These are phyloP conservation scores for Lasiurus borealis DNA, from an alignment of 2,113 vertebrate genomes.

Conservation along the genomic window DNA sequence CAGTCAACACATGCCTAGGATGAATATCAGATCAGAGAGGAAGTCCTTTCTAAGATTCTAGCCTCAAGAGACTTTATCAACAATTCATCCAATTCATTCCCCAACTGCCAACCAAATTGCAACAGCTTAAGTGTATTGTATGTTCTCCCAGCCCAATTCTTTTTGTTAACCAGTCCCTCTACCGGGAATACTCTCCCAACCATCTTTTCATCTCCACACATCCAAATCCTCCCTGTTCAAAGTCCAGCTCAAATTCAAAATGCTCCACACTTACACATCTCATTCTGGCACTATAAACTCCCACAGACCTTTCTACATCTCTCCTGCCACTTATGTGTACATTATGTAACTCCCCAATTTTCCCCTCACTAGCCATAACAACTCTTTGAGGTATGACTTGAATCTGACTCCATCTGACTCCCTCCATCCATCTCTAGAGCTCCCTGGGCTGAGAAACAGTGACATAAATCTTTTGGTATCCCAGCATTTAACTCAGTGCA, in stretches of 20 bases:
- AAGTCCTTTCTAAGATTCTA: not conserved
- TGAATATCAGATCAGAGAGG: not conserved
- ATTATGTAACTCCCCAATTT: not conserved
- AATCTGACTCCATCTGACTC: not conserved
- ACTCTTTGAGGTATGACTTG: not conserved
- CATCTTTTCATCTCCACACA: not conserved
- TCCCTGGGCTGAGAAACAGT: not conserved
- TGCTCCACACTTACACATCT: not conserved
- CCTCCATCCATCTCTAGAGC: not conserved
- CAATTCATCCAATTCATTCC: not conserved
- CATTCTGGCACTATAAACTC: not conserved
- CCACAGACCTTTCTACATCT: not conserved
- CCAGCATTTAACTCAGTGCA: conserved; percentile 17
- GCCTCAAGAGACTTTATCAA: not conserved
- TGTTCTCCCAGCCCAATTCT: not conserved
- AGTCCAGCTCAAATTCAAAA: not conserved
- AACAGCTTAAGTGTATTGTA: not conserved
- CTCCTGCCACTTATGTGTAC: not conserved
- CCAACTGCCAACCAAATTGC: not conserved
- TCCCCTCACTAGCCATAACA: not conserved
- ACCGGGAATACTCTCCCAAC: not conserved
- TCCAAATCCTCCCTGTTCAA: not conserved
- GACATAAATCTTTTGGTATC: not conserved
- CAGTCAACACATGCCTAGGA: not conserved
- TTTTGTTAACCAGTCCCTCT: not conserved